Evolutionary conservation across 2,888 invertebrate species (phyloP).

Genomic region (Drosophila pegasa): DNA sequence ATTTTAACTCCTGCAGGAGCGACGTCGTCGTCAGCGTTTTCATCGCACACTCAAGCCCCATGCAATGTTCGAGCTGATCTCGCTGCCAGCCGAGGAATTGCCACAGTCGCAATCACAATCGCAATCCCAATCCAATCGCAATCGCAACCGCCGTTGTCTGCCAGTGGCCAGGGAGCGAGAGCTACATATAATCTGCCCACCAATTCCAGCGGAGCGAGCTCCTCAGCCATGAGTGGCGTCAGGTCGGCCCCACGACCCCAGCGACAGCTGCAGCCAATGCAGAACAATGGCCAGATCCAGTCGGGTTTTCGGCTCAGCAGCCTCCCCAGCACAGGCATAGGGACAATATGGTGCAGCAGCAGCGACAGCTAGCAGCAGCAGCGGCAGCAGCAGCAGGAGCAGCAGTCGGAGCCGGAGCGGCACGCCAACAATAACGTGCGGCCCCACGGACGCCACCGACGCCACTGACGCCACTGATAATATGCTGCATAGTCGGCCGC

Average conservation of each 20-base stretch:
- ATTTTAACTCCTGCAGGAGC: conserved; percentile 26
- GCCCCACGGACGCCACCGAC: not conserved
- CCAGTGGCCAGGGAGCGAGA: not conserved
- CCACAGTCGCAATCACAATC: not conserved
- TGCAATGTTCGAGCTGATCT: conserved; percentile 32
- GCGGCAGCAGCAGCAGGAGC: not conserved
- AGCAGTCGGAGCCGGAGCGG: not conserved
- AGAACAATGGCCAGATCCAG: conserved; percentile 19
- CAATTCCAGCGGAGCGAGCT: not conserved
- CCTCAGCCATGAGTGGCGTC: too few relatives aligned
- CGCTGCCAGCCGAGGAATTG: conserved; percentile 2
- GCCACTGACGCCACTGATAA: not conserved
- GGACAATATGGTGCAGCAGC: conserved; percentile 25
- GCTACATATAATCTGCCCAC: conserved; percentile 3
- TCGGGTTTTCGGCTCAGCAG: conserved; percentile 63
- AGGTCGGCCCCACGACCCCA: too few relatives aligned
- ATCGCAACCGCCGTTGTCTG: not conserved
- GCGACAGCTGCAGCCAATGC: not conserved
- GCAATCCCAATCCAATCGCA: not conserved
- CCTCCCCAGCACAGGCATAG: conserved; percentile 48
- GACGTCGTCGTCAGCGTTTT: conserved; percentile 47
- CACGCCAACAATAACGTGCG: not conserved
- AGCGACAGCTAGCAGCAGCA: not conserved
- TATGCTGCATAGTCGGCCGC: conserved; percentile 9
- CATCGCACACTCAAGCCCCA: conserved; percentile 35